These are phyloP conservation scores for Chirona hameri DNA, from an alignment of 2,888 invertebrate species.

Conservation along the genomic window DNA sequence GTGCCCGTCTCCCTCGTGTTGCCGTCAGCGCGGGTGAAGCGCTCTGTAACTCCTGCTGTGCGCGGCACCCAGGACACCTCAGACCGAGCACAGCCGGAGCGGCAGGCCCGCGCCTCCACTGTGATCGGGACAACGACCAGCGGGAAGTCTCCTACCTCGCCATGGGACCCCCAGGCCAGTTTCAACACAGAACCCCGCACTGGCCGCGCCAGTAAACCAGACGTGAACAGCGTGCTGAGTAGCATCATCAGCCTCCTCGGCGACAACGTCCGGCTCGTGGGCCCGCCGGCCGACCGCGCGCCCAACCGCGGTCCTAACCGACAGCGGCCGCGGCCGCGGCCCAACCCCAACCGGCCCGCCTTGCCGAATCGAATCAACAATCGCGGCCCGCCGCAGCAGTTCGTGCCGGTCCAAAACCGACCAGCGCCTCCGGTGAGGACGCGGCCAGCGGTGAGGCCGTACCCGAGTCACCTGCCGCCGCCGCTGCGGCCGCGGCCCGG, in stretches of 20 bases:
- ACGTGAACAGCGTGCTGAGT: slow-evolving; percentile 12
- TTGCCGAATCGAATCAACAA: slow-evolving; percentile 68
- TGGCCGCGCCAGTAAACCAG: background rate
- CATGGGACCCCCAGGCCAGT: background rate
- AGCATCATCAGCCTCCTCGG: slow-evolving; percentile 29
- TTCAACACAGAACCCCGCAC: background rate
- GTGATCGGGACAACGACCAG: background rate
- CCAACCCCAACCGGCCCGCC: background rate
- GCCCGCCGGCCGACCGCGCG: slow-evolving; percentile 22
- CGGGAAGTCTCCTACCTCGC: background rate
- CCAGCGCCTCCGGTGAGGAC: background rate
- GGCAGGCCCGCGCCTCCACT: background rate
- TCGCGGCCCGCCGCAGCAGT: slow-evolving; percentile 62
- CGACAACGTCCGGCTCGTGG: slow-evolving; percentile 1
- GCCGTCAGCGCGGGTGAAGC: background rate
- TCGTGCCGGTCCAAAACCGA: slow-evolving; percentile 23
- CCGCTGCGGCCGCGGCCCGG: slow-evolving; percentile 1
- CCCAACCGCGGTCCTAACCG: slow-evolving; percentile 1
- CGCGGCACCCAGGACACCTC: background rate
- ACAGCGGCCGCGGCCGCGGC: background rate
- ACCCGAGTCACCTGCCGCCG: slow-evolving; percentile 22
- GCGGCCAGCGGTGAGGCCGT: slow-evolving; percentile 9
- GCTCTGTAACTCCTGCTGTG: background rate
- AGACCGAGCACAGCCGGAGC: background rate
- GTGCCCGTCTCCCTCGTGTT: background rate